Evolutionary conservation across 2,888 invertebrate species (phyloP).

Genomic region (Lordiphosa andalusiaca): DNA sequence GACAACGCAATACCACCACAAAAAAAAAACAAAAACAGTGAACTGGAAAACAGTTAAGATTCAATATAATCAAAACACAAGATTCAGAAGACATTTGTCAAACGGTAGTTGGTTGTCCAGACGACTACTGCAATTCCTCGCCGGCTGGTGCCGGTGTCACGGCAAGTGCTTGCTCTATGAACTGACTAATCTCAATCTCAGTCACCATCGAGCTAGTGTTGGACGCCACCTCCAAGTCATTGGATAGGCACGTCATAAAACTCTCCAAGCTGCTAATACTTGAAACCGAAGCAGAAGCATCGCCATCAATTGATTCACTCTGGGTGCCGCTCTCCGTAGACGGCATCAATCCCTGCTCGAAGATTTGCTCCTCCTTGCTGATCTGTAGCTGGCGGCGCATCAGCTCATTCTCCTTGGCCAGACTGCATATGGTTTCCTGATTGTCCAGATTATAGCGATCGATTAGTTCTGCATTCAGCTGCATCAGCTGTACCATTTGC

Average conservation of each 20-base stretch:
- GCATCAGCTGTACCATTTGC: slow-evolving; percentile 45
- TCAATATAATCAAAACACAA: no score
- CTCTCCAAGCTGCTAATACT: slow-evolving; percentile 35
- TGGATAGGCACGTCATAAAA: slow-evolving; percentile 36
- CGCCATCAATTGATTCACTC: slow-evolving; percentile 1
- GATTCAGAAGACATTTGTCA: no score
- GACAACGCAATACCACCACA: background rate
- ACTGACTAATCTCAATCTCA: slow-evolving; percentile 16
- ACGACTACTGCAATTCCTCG: no score
- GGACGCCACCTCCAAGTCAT: slow-evolving; percentile 7
- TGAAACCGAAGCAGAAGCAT: background rate
- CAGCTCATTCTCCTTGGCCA: slow-evolving; percentile 43
- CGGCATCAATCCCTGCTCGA: slow-evolving; percentile 4
- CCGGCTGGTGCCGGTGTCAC: no score
- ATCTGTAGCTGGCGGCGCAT: slow-evolving; percentile 54
- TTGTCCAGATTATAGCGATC: slow-evolving; percentile 36
- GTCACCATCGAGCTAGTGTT: slow-evolving; percentile 4
- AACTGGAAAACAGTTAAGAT: no score
- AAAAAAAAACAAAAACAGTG: background rate
- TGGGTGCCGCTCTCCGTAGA: slow-evolving; percentile 41
- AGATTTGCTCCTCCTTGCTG: slow-evolving; percentile 2
- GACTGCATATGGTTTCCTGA: slow-evolving; percentile 32
- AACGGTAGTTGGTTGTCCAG: no score
- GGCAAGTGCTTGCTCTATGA: slow-evolving; percentile 25
- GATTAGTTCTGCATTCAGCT: slow-evolving; percentile 18